Conservation (phyloP, 2,888 invertebrate genomes). For the Caenorhabditis wallacei region DNA sequence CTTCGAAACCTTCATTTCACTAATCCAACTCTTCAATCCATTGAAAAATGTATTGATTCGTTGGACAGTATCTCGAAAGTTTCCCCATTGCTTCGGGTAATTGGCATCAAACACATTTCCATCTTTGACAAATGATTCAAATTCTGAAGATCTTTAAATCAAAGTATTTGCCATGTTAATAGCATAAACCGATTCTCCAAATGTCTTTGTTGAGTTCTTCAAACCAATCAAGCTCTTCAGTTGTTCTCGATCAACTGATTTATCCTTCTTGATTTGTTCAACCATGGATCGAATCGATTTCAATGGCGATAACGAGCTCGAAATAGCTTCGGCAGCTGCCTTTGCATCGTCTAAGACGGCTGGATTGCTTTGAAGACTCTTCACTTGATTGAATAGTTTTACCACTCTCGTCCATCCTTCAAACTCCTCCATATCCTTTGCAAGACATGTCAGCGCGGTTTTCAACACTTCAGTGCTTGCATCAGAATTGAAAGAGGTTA, state of each 20-base stretch:
- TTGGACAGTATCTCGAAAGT: background rate
- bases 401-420: background rate
- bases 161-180: background rate
- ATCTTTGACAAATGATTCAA: background rate
- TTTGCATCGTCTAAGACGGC: background rate
- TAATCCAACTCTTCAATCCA: background rate
- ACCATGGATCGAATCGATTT: background rate
- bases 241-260: background rate
- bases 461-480: too few relatives aligned
- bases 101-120: background rate
- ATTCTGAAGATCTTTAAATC: background rate
- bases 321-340: background rate
- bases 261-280: background rate
- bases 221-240: background rate
- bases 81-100: background rate
- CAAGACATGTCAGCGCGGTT: too few relatives aligned
- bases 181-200: constrained; percentile 1
- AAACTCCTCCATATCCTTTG: background rate
- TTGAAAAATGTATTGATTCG: background rate
- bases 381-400: background rate
- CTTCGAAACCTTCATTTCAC: background rate
- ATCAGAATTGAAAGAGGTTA: too few relatives aligned
- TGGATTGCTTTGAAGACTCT: background rate
- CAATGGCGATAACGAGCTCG: background rate
- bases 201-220: background rate